Conservation (phyloP, 1,140 invertebrate genomes). For the Megathymus violae region DNA sequence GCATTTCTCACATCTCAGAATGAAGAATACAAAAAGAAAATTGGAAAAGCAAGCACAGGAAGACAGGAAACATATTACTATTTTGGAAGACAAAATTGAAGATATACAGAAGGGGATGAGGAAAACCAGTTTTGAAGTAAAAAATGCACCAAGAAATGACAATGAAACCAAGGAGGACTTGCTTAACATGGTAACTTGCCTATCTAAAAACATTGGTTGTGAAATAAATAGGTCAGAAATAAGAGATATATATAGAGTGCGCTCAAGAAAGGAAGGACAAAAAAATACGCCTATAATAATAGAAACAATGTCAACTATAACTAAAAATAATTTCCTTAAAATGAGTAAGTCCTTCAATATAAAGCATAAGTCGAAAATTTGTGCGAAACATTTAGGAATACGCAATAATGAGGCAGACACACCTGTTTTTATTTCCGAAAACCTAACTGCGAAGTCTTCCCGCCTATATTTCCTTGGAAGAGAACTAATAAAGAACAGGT, state of each 20-base stretch:
- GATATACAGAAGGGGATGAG: no score
- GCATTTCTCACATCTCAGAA: slow-evolving; percentile 19
- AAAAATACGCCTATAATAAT: background rate
- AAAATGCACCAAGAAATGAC: no score
- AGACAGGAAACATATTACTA: no score
- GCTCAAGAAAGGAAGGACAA: background rate
- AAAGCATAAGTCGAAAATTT: slow-evolving; percentile 9
- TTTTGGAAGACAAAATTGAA: no score
- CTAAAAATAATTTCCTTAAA: slow-evolving; percentile 2
- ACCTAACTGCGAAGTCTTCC: slow-evolving; percentile 7
- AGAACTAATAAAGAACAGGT: slow-evolving; percentile 1
- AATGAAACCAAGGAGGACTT: no score
- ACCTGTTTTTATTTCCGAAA: slow-evolving; percentile 16
- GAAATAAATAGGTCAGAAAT: background rate
- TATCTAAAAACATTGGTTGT: background rate
- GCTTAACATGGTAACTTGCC: no score
- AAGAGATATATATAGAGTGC: background rate
- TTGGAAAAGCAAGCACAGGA: background rate
- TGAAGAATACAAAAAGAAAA: slow-evolving; percentile 24
- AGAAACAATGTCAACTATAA: slow-evolving; percentile 1
- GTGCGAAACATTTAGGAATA: slow-evolving; percentile 12
- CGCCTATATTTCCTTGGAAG: slow-evolving; percentile 16
- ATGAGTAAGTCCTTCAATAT: background rate
- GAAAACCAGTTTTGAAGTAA: no score
- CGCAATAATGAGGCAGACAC: background rate